Evolutionary conservation across 2,797 vertebrate species (phyloP).

Genomic region (Peromyscus melanophrys): DNA sequence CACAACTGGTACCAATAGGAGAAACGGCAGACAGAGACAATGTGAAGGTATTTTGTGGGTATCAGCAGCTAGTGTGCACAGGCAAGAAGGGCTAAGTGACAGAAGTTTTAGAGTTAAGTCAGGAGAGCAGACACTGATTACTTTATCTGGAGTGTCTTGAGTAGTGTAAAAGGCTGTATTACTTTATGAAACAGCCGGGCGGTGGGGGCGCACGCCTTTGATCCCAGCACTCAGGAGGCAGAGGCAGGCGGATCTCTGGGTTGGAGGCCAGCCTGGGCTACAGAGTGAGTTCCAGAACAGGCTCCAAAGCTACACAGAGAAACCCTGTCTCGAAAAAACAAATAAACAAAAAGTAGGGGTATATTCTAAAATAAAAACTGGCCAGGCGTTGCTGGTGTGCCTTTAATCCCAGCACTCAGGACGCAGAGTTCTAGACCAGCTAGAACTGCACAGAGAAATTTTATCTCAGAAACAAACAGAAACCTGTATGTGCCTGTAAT

Average conservation of each 20-base stretch:
- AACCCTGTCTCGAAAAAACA: not conserved
- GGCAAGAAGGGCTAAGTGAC: not conserved
- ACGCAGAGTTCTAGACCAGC: not conserved
- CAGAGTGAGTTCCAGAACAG: too few relatives aligned
- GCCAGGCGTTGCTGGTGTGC: not conserved
- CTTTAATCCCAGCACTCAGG: not conserved
- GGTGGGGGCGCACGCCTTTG: too few relatives aligned
- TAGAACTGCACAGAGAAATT: not conserved
- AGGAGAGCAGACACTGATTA: not conserved
- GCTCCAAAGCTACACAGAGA: too few relatives aligned
- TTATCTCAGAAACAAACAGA: too few relatives aligned
- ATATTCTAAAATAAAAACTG: not conserved
- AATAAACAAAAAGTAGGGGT: not conserved
- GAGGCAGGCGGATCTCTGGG: too few relatives aligned
- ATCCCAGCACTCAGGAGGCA: too few relatives aligned
- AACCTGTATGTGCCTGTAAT: too few relatives aligned
- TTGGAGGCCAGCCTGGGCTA: too few relatives aligned
- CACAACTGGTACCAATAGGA: slow-evolving; percentile 88
- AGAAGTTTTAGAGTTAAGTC: not conserved
- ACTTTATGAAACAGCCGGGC: too few relatives aligned
- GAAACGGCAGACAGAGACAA: not conserved
- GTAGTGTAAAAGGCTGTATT: not conserved
- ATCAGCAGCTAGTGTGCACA: too few relatives aligned
- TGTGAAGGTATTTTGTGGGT: slow-evolving; percentile 78
- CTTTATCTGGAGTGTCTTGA: not conserved